Evolutionary conservation across 2,113 vertebrate species (phyloP).

Genomic region (Scartelaos histophorus): DNA sequence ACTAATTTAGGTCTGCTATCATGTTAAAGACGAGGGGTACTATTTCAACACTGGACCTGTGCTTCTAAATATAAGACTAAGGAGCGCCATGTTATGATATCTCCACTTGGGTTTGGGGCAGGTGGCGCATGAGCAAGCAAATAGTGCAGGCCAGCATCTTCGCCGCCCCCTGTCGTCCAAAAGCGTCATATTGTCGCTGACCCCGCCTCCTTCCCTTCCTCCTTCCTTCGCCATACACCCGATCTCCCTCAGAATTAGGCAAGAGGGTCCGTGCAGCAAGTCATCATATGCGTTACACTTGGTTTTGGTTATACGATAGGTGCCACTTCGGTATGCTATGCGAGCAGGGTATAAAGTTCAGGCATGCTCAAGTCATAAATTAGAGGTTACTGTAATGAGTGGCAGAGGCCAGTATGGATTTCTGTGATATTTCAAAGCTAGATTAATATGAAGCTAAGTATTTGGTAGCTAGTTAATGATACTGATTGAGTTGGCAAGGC

Average conservation of each 20-base stretch:
- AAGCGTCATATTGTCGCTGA: conserved; percentile 65
- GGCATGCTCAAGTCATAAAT: conserved; percentile 11
- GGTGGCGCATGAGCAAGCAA: conserved; percentile 81
- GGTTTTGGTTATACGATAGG: conserved; percentile 49
- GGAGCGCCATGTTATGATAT: conserved; percentile 83
- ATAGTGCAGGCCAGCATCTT: conserved; percentile 67
- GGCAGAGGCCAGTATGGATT: not conserved
- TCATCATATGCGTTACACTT: conserved; percentile 56
- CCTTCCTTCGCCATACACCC: conserved; percentile 6
- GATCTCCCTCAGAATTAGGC: conserved; percentile 9
- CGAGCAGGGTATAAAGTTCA: conserved; percentile 16
- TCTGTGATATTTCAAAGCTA: not conserved
- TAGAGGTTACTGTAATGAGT: conserved; percentile 26
- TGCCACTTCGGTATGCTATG: conserved; percentile 27
- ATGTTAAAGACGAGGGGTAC: conserved; percentile 83
- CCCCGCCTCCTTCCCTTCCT: not conserved
- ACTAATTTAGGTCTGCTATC: conserved; percentile 85
- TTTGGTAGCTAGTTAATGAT: not conserved
- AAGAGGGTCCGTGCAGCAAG: conserved; percentile 17
- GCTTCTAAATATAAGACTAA: conserved; percentile 89
- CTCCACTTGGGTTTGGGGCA: conserved; percentile 75
- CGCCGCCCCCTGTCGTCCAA: conserved; percentile 29
- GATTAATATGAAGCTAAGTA: not conserved
- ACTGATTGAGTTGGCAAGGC: not conserved
- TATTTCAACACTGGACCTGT: conserved; percentile 82